phyloP scores from a whole-genome alignment of 2,888 invertebrate species.

The Neocrepidodera transversa region DNA sequence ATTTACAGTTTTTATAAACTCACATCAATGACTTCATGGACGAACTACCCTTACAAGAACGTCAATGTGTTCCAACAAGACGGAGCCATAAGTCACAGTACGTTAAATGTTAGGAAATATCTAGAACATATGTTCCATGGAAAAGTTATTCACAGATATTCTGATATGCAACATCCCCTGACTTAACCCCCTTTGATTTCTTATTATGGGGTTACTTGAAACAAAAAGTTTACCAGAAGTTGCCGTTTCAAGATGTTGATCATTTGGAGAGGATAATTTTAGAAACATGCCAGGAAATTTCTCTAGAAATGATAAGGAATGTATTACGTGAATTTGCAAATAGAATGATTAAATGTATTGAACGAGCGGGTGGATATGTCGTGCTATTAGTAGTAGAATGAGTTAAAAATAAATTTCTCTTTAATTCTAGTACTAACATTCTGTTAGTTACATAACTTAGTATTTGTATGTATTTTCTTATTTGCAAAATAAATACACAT shows the following conservation, averaged over 20 bases:
- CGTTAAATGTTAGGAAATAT: constrained; percentile 21
- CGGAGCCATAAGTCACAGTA: constrained; percentile 27
- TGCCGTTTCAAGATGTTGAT: constrained; percentile 19
- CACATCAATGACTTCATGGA: background rate
- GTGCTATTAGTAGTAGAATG: no score
- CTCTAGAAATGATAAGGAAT: constrained; percentile 7
- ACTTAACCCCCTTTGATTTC: constrained; percentile 11
- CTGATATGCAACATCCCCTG: constrained; percentile 24
- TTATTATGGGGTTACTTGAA: constrained; percentile 29
- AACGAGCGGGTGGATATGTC: no score
- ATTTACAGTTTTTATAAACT: background rate
- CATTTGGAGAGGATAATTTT: constrained; percentile 25
- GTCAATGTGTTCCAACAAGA: constrained; percentile 23
- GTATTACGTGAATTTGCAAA: background rate
- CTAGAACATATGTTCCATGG: constrained; percentile 24
- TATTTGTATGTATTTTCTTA: no score
- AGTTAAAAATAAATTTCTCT: no score
- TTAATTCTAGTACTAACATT: no score
- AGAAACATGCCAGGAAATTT: constrained; percentile 16
- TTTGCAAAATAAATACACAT: no score
- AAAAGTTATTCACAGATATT: constrained; percentile 26
- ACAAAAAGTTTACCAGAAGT: constrained; percentile 12
- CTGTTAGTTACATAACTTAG: no score
- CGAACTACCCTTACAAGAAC: constrained; percentile 6
- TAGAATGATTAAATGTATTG: no score